These are phyloP conservation scores for Drosophila multiciliata DNA, from an alignment of 2,888 invertebrate genomes.

Conservation along the genomic window DNA sequence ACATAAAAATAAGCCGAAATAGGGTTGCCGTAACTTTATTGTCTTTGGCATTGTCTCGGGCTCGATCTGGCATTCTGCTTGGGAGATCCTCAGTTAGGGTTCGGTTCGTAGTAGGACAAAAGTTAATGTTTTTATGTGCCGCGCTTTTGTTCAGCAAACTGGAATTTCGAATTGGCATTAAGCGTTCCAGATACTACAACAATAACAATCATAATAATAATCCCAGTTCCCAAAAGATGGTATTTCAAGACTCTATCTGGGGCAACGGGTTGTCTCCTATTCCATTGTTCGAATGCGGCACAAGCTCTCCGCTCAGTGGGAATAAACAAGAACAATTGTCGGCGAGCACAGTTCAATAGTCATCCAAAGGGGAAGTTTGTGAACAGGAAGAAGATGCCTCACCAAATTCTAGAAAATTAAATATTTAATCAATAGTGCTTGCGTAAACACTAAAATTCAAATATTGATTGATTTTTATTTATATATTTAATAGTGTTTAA, in stretches of 20 bases:
- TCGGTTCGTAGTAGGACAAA: slow-evolving; percentile 43
- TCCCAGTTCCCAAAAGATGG: slow-evolving; percentile 35
- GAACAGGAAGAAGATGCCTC: slow-evolving; percentile 14
- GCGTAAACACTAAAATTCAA: slow-evolving; percentile 9
- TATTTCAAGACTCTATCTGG: slow-evolving; percentile 38
- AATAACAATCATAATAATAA: slow-evolving; percentile 46
- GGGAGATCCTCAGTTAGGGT: slow-evolving; percentile 32
- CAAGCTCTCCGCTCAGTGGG: slow-evolving; percentile 27
- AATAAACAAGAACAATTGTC: slow-evolving; percentile 32
- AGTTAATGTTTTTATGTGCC: slow-evolving; percentile 71
- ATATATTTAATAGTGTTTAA: neutral
- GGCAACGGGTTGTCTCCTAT: slow-evolving; percentile 49
- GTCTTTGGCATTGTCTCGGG: slow-evolving; percentile 45
- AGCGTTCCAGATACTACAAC: slow-evolving; percentile 41
- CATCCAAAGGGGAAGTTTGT: slow-evolving; percentile 2
- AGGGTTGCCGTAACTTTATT: slow-evolving; percentile 44
- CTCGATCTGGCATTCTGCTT: slow-evolving; percentile 17
- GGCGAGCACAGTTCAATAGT: slow-evolving; percentile 14
- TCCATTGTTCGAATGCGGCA: slow-evolving; percentile 36
- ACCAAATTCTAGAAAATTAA: slow-evolving; percentile 18
- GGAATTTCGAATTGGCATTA: slow-evolving; percentile 69
- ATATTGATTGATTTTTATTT: slow-evolving; percentile 8
- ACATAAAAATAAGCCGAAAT: slow-evolving; percentile 50
- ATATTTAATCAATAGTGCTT: slow-evolving; percentile 10
- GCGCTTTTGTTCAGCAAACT: slow-evolving; percentile 70